These are phyloP conservation scores for Toxostoma redivivum DNA, from an alignment of 2,113 vertebrate genomes.

Conservation along the genomic window DNA sequence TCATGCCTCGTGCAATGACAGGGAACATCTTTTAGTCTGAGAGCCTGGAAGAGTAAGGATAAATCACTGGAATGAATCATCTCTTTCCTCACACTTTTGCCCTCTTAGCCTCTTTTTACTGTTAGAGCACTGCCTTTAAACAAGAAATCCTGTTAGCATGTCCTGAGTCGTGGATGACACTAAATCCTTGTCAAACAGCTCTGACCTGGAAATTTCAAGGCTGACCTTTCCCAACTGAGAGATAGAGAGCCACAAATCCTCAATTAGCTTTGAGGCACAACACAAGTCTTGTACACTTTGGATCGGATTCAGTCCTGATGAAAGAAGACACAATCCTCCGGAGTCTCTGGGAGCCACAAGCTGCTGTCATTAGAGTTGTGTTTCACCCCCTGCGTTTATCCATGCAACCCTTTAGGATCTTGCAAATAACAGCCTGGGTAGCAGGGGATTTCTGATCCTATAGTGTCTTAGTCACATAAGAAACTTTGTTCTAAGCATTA, in stretches of 20 bases:
- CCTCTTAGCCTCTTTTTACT: background rate
- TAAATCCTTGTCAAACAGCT: conserved; percentile 51
- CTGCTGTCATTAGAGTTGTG: background rate
- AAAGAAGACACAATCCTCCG: background rate
- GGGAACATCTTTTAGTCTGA: background rate
- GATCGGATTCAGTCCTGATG: background rate
- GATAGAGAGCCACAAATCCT: background rate
- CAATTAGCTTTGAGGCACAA: background rate
- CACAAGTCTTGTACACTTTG: background rate
- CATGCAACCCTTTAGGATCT: background rate
- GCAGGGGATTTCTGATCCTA: background rate
- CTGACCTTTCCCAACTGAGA: conserved; percentile 10
- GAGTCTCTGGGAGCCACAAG: background rate
- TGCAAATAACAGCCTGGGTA: background rate
- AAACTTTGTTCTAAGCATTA: background rate
- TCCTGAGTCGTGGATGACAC: background rate
- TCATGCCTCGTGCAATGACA: background rate
- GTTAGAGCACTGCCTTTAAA: background rate
- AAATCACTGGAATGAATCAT: background rate
- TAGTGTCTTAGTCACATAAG: background rate
- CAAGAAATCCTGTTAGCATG: conserved; percentile 7
- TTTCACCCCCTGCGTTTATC: background rate
- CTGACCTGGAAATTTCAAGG: conserved; percentile 49
- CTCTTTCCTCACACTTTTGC: background rate
- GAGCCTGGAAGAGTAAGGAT: background rate